Base-by-base conservation (phyloP, 2,113 vertebrate genomes). In the Ciconia stormi region DNA sequence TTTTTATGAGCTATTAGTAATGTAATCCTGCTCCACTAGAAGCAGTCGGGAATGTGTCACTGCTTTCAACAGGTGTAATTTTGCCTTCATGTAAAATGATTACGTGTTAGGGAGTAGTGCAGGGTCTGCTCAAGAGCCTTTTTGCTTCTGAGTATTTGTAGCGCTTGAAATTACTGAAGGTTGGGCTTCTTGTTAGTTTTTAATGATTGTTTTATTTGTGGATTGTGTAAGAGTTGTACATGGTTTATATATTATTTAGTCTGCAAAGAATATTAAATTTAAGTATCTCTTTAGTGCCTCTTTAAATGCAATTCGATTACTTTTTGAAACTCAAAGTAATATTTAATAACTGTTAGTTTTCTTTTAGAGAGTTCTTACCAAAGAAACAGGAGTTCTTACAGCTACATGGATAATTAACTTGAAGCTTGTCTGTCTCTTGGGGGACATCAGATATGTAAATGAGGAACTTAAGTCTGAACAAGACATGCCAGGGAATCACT, bases 301-400 rank as follows among this genome's bases (percentile, higher is more conserved):
- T 98, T 96, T 92, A 97, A 98, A 97, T 97, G 90, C 89, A 97
- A 93, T 94, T 89, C 63, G 94, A 98, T 98, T 98, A 98, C 94
- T 98, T 98, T 98, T 95, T 94, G 97, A 98, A 97, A 98, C 93
- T 98, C 95, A 77, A 87, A 98, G 96, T 97, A 98, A 98, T 97
- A 97, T 98, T 98, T 98, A 98, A 98, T 98, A 98, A 98, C 97
- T 98, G 97, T 97, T 98, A 97, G 98, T 98, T 98, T 98, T 98
- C 96, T 98, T 98, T 97, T 97, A 97, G 97, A 98, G 98, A 98
- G 97, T 98, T 98, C 97, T 98, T 98, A 96, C 96, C 94, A 94
- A 96, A 96, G 98, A 98, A 98, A 98, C 96, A 98, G 98, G 97
- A 98, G 93, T 97, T 98, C 98, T 98, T 98, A 98, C 71, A 97